phyloP scores from a whole-genome alignment of 2,797 vertebrate genomes.

The Phrynocephalus vlangalii region DNA sequence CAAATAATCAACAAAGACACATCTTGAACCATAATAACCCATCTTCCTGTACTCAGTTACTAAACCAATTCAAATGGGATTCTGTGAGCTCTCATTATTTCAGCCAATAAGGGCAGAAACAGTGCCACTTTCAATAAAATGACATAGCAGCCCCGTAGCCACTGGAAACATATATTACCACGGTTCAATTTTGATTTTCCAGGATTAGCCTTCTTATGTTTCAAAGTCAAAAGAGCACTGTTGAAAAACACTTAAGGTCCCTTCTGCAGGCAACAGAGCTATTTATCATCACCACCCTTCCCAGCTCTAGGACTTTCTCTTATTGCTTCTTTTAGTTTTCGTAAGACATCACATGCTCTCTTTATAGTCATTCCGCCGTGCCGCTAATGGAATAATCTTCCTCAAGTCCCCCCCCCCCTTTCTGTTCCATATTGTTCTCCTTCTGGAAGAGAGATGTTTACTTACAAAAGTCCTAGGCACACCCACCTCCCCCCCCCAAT shows the following conservation, averaged over 20 bases:
- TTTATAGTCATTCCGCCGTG: neutral
- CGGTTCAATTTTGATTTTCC: neutral
- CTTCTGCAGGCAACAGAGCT: neutral
- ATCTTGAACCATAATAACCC: neutral
- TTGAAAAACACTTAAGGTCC: conserved; percentile 4
- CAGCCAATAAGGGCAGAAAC: neutral
- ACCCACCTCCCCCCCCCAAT: neutral
- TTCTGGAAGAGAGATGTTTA: neutral
- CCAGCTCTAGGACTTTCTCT: neutral
- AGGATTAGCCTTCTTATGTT: neutral
- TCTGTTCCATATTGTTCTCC: neutral
- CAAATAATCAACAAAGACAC: neutral
- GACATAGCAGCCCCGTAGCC: neutral
- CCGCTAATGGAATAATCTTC: neutral
- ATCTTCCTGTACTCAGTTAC: neutral
- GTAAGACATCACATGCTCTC: neutral
- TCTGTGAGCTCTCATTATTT: neutral
- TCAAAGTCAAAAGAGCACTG: neutral
- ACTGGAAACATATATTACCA: neutral
- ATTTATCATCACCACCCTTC: neutral
- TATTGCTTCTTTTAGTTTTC: neutral
- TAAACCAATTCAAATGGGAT: neutral
- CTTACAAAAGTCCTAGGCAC: neutral
- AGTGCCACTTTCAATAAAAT: neutral
- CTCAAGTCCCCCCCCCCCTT: neutral